Base-by-base conservation (phyloP, 2,113 vertebrate genomes). In the Xiphophorus couchianus region DNA sequence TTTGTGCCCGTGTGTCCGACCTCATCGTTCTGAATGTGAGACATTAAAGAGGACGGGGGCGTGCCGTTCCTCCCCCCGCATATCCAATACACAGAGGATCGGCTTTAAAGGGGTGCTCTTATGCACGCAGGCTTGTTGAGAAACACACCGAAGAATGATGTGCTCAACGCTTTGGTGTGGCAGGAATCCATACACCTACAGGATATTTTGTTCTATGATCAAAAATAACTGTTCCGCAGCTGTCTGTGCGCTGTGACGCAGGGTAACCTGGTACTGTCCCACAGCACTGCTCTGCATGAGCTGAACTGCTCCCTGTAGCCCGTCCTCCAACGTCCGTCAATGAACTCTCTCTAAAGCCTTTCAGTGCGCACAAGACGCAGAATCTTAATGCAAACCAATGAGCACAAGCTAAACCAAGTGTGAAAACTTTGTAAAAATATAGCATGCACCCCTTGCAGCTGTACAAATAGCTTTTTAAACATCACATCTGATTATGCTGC, bases 201-300 rank as follows among this genome's bases (percentile, higher is more conserved):
- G 9, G n/a, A 37, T 0, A 51, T 77, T 79, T 85, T 90, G 76
- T 81, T 76, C 82, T 58, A 6, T 68, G 80, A 86, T 86, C 81
- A 83, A 88, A 88, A 91, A 89, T 90, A 90, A 84, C 84, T 77
- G 66, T 71, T 81, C 73, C 12, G 54, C 86, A 85, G 85, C 84
- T 91, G 88, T 88, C 83, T 83, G 77, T 25, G 22, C 22, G 62
- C 73, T 66, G 76, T 79, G 84, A 90, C 82, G 83, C 77, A 74
- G 70, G 75, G 83, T 76, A 86, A 88, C 77, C 83, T 62, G 77
- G 91, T 79, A 77, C 78, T 73, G 79, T 90, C 90, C 85, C 84
- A 83, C 39, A 83, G 83, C 68, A 44, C 83, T 76, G 63, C 64
- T 88, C 76, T 72, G 31, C 77, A 83, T 68, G 74, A 67, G 61